Evolutionary conservation across 1,140 invertebrate genomes (phyloP).

Genomic region (Sycophaga agraensis): DNA sequence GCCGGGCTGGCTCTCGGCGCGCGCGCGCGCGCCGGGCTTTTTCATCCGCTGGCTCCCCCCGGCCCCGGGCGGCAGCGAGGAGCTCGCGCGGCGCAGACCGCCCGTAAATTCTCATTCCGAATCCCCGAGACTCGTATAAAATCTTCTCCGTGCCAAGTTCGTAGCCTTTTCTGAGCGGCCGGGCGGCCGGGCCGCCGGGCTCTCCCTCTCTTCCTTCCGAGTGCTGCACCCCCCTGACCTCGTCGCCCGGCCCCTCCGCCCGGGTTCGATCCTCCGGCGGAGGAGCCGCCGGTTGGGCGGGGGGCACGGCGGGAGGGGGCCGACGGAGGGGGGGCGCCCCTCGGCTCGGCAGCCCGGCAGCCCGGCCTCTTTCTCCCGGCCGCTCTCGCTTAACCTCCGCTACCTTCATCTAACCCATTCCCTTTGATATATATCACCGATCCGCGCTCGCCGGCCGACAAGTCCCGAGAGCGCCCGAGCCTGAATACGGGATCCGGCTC

Average conservation of each 20-base stretch:
- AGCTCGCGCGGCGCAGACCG: conserved; percentile 40
- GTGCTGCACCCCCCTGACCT: conserved; percentile 22
- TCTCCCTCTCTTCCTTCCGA: background rate
- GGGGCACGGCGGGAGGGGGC: too few species aligned
- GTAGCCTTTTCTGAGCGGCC: conserved; percentile 29
- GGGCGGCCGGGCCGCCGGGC: conserved; percentile 7
- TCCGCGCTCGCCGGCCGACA: too few species aligned
- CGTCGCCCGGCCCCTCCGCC: conserved; percentile 2
- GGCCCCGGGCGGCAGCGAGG: too few species aligned
- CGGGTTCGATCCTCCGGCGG: too few species aligned
- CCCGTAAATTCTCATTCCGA: conserved; percentile 58
- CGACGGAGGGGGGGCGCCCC: too few species aligned
- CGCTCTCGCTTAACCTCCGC: conserved; percentile 26
- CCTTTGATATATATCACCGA: conserved; percentile 45
- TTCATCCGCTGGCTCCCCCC: too few species aligned
- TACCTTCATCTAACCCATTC: conserved; percentile 41
- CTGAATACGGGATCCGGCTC: too few species aligned
- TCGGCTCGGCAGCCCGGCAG: background rate
- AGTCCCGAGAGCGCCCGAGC: too few species aligned
- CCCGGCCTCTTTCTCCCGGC: conserved; percentile 13
- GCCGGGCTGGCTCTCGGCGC: too few species aligned
- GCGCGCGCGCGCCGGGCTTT: conserved; percentile 30
- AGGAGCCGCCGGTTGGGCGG: too few species aligned
- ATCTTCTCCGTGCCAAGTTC: conserved; percentile 35
- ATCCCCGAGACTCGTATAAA: conserved; percentile 58